Percentiles rank a stretch among this genome's conserved stretches.
Evolutionary conservation across 2,797 vertebrate genomes (phyloP).

Genomic region (Rhodeus uyekii): DNA sequence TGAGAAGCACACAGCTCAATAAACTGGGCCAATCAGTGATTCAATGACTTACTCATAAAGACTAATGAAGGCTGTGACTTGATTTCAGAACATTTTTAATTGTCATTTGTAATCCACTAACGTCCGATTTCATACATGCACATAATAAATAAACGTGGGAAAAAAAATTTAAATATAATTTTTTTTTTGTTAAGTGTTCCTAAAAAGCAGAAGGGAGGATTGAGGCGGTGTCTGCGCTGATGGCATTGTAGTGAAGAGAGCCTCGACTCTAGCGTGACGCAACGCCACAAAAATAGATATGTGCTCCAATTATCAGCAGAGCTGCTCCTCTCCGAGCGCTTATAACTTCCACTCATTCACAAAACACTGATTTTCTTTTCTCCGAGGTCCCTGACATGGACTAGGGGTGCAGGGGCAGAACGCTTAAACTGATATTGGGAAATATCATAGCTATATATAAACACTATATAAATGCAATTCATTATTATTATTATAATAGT

Average conservation of each 20-base stretch:
- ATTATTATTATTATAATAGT: no score
- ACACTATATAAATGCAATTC: no score
- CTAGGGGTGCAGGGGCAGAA: background rate
- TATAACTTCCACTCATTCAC: background rate
- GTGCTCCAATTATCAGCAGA: conserved; percentile 21
- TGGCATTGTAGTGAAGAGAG: background rate
- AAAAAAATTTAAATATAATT: no score
- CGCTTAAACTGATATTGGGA: background rate
- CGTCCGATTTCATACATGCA: no score
- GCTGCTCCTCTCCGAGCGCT: conserved; percentile 2
- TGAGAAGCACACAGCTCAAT: background rate
- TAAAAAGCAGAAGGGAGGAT: no score
- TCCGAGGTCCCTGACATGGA: background rate
- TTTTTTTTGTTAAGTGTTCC: no score
- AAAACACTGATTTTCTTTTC: background rate
- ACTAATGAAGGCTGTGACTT: no score
- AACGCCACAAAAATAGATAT: conserved; percentile 15
- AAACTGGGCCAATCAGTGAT: background rate
- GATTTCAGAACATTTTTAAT: no score
- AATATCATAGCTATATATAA: no score
- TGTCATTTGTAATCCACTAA: no score
- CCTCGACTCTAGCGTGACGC: background rate
- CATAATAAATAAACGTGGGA: no score
- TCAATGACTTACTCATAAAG: background rate
- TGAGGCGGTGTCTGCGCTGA: no score